Conservation (phyloP, 92 coral and sea anemone species). For the Siderastrea radians region DNA sequence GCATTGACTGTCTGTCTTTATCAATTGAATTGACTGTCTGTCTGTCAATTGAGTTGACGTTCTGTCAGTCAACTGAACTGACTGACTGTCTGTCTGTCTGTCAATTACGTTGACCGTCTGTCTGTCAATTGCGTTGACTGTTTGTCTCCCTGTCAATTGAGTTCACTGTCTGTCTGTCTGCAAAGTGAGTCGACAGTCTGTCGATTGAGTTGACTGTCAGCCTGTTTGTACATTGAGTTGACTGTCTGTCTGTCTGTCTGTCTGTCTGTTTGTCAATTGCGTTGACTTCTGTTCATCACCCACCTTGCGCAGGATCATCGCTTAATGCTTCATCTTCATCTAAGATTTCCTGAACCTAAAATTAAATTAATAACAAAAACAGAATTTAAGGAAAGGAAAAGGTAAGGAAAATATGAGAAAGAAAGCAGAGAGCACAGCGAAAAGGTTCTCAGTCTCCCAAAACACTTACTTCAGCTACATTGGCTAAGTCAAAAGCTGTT, state of each 20-base stretch:
- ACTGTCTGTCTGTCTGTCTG: neutral
- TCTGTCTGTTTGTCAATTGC: neutral
- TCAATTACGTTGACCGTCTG: neutral
- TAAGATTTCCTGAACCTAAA: constrained; percentile 81
- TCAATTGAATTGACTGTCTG: too few relatives aligned
- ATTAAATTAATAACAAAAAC: neutral
- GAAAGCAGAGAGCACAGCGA: too few relatives aligned
- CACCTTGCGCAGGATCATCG: constrained; percentile 30
- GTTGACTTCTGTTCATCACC: neutral
- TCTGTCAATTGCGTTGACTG: too few relatives aligned
- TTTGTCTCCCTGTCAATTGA: neutral
- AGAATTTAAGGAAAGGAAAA: too few relatives aligned
- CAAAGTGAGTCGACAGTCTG: neutral
- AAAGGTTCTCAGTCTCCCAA: too few relatives aligned
- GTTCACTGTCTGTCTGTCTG: neutral
- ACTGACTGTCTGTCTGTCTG: neutral
- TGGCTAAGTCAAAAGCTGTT: constrained; percentile 87
- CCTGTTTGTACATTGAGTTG: neutral
- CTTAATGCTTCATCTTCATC: constrained; percentile 72
- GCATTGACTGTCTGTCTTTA: neutral
- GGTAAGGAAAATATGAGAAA: too few relatives aligned
- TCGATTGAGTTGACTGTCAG: neutral
- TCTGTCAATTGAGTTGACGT: too few relatives aligned
- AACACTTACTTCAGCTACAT: constrained; percentile 78
- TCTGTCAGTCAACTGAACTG: neutral